phyloP scores from a whole-genome alignment of 1,140 invertebrate genomes.

The Caenorhabditis inopinata region DNA sequence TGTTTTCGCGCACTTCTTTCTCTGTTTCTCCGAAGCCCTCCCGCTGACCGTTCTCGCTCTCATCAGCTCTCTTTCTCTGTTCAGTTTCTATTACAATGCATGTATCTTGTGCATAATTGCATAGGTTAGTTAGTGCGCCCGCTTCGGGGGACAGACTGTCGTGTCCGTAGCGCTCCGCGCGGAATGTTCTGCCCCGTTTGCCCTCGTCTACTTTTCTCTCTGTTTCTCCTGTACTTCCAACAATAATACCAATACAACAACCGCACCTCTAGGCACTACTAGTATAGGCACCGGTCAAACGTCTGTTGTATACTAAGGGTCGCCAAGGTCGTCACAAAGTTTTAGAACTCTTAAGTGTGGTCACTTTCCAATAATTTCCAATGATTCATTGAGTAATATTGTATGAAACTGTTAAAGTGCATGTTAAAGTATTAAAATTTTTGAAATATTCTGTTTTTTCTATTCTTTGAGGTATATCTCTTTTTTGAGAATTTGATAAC shows the following conservation, averaged over 20 bases:
- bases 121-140: conserved; percentile 16
- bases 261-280: conserved; percentile 20
- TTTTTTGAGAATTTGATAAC: no score
- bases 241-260: background rate
- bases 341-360: background rate
- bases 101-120: conserved; percentile 32
- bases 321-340: background rate
- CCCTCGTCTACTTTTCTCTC: background rate
- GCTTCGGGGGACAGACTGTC: background rate
- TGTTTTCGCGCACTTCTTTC: conserved; percentile 15
- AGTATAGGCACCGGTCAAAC: conserved; percentile 7
- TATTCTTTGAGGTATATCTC: no score
- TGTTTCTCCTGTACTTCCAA: background rate
- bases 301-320: background rate
- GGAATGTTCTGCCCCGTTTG: conserved; percentile 11
- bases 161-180: conserved; percentile 19
- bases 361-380: background rate
- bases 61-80: background rate
- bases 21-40: background rate
- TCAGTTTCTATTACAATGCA: background rate
- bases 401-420: no score
- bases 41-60: background rate
- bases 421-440: no score
- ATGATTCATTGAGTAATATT: no score
- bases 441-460: no score